A percentile compares a stretch with the other conserved stretches of the same genome.
Evolutionary conservation across 2,113 vertebrate species (phyloP).

Genomic region (Camelus bactrianus): DNA sequence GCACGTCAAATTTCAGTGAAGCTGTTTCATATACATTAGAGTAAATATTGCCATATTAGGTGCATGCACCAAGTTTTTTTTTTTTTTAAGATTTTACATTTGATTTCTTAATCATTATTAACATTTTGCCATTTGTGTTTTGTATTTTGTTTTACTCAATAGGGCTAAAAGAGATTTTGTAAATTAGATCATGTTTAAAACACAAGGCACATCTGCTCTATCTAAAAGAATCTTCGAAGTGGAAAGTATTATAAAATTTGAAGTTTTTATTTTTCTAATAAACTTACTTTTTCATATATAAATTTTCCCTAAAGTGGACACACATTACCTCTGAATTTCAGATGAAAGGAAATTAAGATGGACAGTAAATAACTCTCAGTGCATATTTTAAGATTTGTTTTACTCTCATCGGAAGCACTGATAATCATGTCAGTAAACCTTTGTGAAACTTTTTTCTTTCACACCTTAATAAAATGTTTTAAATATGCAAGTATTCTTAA

Average conservation of each 20-base stretch:
- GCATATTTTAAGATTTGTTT: slow-evolving; percentile 45
- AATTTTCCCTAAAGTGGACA: slow-evolving; percentile 65
- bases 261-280: slow-evolving; percentile 81
- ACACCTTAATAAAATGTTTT: slow-evolving; percentile 60
- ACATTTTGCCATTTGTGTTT: slow-evolving; percentile 54
- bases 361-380: slow-evolving; percentile 27
- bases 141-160: slow-evolving; percentile 68
- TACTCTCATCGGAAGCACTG: slow-evolving; percentile 47
- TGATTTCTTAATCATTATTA: slow-evolving; percentile 32
- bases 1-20: not conserved
- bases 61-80: not conserved
- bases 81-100: not conserved
- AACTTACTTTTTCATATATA: slow-evolving; percentile 70
- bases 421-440: slow-evolving; percentile 39
- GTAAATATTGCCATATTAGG: not conserved
- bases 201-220: slow-evolving; percentile 61
- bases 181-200: slow-evolving; percentile 63
- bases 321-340: slow-evolving; percentile 69
- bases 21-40: not conserved
- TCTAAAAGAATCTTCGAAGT: slow-evolving; percentile 65
- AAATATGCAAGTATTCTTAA: slow-evolving; percentile 28
- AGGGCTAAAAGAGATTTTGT: slow-evolving; percentile 65
- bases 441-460: slow-evolving; percentile 21
- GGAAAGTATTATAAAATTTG: slow-evolving; percentile 71
- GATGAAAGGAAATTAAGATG: slow-evolving; percentile 64